Evolutionary conservation across 2,797 vertebrate species (phyloP).

Genomic region (Etheostoma perlongum): DNA sequence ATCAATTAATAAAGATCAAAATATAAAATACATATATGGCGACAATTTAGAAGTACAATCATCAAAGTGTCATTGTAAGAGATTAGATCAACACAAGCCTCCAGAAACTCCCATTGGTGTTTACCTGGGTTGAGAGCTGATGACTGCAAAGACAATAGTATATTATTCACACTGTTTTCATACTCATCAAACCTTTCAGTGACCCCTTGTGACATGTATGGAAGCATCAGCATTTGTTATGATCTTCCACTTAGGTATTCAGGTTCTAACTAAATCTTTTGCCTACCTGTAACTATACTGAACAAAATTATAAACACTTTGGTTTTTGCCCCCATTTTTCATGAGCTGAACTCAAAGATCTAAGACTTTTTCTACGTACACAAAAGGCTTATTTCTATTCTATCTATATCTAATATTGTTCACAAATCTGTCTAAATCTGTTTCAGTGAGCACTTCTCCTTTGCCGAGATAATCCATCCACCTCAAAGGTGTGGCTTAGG

Average conservation of each 20-base stretch:
- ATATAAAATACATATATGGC: neutral
- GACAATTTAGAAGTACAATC: neutral
- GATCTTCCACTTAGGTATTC: neutral
- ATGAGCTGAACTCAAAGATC: no score
- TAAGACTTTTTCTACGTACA: no score
- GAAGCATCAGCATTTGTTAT: neutral
- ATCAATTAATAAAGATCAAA: neutral
- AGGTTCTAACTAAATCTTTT: neutral
- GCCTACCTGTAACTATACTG: neutral
- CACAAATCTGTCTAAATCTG: no score
- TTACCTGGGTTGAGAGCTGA: neutral
- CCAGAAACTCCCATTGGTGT: neutral
- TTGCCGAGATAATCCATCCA: no score
- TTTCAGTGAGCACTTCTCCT: no score
- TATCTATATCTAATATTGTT: no score
- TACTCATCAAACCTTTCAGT: neutral
- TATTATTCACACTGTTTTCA: neutral
- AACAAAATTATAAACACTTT: no score
- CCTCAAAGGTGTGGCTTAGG: no score
- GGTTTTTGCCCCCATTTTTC: no score
- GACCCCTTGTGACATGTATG: neutral
- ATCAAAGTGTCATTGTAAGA: neutral
- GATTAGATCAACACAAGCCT: neutral
- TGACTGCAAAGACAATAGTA: neutral
- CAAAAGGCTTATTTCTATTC: no score